Base-by-base conservation (phyloP, 2,113 vertebrate genomes). In the Python bivittatus region DNA sequence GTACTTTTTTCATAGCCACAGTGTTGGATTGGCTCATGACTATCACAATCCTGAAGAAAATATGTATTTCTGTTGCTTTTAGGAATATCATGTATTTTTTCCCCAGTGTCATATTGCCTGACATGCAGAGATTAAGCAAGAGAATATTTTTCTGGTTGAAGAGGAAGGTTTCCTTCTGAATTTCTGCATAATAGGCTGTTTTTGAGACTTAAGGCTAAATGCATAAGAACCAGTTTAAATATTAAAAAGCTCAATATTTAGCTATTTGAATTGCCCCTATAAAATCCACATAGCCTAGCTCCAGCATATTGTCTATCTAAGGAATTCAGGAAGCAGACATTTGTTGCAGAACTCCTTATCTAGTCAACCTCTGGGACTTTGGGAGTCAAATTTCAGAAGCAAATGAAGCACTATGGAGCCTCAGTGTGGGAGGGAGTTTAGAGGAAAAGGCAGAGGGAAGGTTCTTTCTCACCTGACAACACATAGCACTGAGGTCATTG, bases 401-500 rank as follows among this genome's bases (percentile, higher is more conserved):
- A 22, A 12, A 0, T 7, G 33, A 27, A 89, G 58, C n/a, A 56
- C 54, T 44, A 12, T 13, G 27, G 72, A 61, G 52, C 4, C 56
- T 22, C 68, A 20, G 3, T 61, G 60, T 42, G 33, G 29, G 42
- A 22, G 17, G n/a, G 13, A 23, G 44, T 48, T 27, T 33, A 6
- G 0, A 60, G 85, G 44, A 61, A 89, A 23, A 93, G 86, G 27
- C 20, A 0, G 52, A 10, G 56, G 29, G 33, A 20, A 61, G 85
- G 57, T 87, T 42, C 88, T 79, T 92, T 83, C 58, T 84, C 44
- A 57, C 88, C 79, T 86, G 92, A 84, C 92, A 93, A 89, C 91
- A 93, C 91, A 93, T 94, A 96, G 86, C 23, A 9, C 33, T 94
- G 95, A 95, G 84, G 95, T 95, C 93, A 83, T 90, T 86, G 88